Base-by-base conservation (phyloP, 2,888 invertebrate genomes). In the Drosophila limbata region DNA sequence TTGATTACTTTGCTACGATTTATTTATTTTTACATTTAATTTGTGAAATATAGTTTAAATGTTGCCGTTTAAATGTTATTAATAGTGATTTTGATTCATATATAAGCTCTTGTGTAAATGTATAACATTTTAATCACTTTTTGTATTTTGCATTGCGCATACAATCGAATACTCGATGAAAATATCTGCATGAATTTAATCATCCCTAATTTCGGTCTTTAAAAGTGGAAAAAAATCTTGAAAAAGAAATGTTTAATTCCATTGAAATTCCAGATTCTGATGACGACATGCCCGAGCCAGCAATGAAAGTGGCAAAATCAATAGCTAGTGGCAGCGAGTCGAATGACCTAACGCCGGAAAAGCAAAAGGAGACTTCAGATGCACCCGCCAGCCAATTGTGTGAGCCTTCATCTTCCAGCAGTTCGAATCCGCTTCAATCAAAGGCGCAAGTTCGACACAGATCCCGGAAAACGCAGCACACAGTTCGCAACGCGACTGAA, bases 241-340 rank as follows among this genome's bases (percentile, higher is more conserved):
- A 33, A 63, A 28, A 35, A 28, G 13, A 42, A 39, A 65, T 72
- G 81, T 73, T 45, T 25, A 70, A 81, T 40, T 63, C 77, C 0
- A 83, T 83, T 55, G 86, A 85, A 74, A 85, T 83, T 19, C 37
- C 68, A 1, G 88, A 88, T 13, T 85, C 86, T 17, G 88, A 88
- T n/a, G 82, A 82, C 17, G 82, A 87, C 13, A 37, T 44, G 60
- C 35, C 51, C 8, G 61, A 45, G 6, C n/a, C 45, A 2, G 13
- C 44, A 4, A 19, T 33, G 6, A 47, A 21, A 45, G 2, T 17
- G 10, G 19, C 44, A 6, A 64, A 70, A 53, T 31, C 40, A 28
- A 48, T 19, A 17, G 13, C 9, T 11, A 45, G 10, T 1, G 13
- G n/a, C 19, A 42, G 33, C 35, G 52, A 70, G n/a, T 13, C 47